Evolutionary conservation across 2,113 vertebrate genomes (phyloP).

Genomic region (Colinus virginianus): DNA sequence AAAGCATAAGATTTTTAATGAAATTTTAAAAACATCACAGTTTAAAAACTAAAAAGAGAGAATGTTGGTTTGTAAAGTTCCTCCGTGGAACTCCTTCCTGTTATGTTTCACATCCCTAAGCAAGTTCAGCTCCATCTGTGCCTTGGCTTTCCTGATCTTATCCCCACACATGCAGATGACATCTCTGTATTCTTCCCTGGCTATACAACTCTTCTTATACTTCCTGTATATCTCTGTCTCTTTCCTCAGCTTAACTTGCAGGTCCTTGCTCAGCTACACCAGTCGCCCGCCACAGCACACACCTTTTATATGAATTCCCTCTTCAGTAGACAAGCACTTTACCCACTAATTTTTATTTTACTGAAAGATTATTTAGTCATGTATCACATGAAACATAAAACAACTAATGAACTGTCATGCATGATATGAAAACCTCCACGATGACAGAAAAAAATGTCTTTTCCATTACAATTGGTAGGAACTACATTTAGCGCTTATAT

Average conservation of each 20-base stretch:
- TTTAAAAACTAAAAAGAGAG: not conserved
- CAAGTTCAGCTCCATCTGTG: too few relatives aligned
- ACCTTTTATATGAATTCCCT: not conserved
- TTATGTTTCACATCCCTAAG: too few relatives aligned
- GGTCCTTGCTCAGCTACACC: too few relatives aligned
- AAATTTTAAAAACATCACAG: not conserved
- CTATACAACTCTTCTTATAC: too few relatives aligned
- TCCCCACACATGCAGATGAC: too few relatives aligned
- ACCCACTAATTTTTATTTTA: not conserved
- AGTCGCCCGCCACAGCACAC: not conserved
- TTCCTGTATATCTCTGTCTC: too few relatives aligned
- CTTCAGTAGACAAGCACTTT: not conserved
- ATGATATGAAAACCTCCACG: not conserved
- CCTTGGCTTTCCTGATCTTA: too few relatives aligned
- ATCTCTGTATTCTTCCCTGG: too few relatives aligned
- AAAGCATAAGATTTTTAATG: conserved; percentile 7
- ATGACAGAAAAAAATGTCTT: not conserved
- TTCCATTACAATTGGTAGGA: not conserved
- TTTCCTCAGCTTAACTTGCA: too few relatives aligned
- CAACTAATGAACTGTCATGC: not conserved
- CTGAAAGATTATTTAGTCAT: too few relatives aligned
- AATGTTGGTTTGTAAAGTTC: not conserved
- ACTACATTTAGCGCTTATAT: not conserved
- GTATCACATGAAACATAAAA: too few relatives aligned
- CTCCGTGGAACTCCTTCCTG: too few relatives aligned